Evolutionary conservation across 2,888 invertebrate genomes (phyloP), one percentile per base, ranked within the genome.

Genomic region (Pristionchus mayeri): DNA sequence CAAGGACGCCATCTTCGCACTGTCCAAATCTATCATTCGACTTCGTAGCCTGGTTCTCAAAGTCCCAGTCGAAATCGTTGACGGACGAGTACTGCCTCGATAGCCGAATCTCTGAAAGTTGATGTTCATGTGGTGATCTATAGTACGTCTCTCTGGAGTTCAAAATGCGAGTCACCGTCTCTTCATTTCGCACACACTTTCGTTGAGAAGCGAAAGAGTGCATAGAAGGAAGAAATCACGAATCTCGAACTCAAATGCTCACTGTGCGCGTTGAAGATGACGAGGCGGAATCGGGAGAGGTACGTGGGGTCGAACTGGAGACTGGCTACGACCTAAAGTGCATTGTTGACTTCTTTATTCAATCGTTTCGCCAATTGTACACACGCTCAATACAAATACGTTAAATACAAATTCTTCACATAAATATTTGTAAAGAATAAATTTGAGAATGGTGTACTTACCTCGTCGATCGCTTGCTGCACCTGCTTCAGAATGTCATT

Each of bases 231-330:
- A n/a, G n/a, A n/a, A n/a, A n/a, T n/a, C n/a, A n/a, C n/a, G 40
- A 40, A 18, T 27, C 37, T 44, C 27, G n/a, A 76, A 48, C 9
- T 40, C 11, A 16, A 13, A 37, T 21, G 13, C 87, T 86, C 40
- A 90, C 90, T 75, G 50, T 89, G 85, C 83, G 88, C 87, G 86
- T 90, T 89, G 87, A 90, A 91, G 18, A 88, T 85, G 48, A 91
- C 89, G 40, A 89, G 85, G 40, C 87, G 87, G 84, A 87, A 90
- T 60, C 86, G 86, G 34, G 84, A 76, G 67, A 90, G 84, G 79
- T 91, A 91, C 13, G 84, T 84, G 24, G 89, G 85, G 44, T 89
- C 90, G 80, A 88, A 87, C 30, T 84, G 40, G 11, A 88, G 82
- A 27, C 81, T 24, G 21, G 85, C 78, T 16, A 87, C 80, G 21